These are phyloP conservation scores for Drosophila barbarae DNA, from an alignment of 2,888 invertebrate genomes.

Conservation along the genomic window DNA sequence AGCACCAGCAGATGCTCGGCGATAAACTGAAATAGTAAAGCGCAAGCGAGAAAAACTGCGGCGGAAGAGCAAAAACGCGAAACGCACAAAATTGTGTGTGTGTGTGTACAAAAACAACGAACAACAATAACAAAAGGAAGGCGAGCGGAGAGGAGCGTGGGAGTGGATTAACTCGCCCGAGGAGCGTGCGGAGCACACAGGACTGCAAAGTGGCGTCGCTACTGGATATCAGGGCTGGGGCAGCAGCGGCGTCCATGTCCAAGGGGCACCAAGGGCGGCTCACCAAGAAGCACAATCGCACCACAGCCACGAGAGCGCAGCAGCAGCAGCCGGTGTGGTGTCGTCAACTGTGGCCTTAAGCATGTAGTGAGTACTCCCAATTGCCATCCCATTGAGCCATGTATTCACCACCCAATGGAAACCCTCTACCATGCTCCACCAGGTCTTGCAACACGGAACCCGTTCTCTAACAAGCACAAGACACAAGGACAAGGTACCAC, in stretches of 20 bases:
- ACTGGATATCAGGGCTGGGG: slow-evolving; percentile 69
- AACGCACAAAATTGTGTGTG: slow-evolving; percentile 49
- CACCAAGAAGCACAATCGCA: slow-evolving; percentile 52
- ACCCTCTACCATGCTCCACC: neutral
- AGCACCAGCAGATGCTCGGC: slow-evolving; percentile 22
- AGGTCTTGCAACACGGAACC: slow-evolving; percentile 44
- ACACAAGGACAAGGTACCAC: slow-evolving; percentile 44
- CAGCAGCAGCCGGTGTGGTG: slow-evolving; percentile 69
- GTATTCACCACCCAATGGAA: neutral
- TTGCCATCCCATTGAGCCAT: neutral
- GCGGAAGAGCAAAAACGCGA: slow-evolving; percentile 13
- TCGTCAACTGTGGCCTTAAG: slow-evolving; percentile 76
- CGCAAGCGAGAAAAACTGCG: slow-evolving; percentile 19
- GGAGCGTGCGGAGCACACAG: slow-evolving; percentile 65
- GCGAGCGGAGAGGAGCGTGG: slow-evolving; percentile 37
- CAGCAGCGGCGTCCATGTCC: slow-evolving; percentile 61
- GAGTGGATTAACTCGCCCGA: slow-evolving; percentile 51
- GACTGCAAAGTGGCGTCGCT: slow-evolving; percentile 74
- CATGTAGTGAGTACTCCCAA: slow-evolving; percentile 69
- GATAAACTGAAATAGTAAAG: slow-evolving; percentile 20
- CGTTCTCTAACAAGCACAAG: slow-evolving; percentile 59
- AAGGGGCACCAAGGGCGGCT: slow-evolving; percentile 56
- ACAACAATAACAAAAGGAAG: slow-evolving; percentile 48
- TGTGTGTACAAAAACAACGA: slow-evolving; percentile 60
- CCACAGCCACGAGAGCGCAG: slow-evolving; percentile 48